Evolutionary conservation across 2,113 vertebrate genomes (phyloP).

Genomic region (Cacatua alba): DNA sequence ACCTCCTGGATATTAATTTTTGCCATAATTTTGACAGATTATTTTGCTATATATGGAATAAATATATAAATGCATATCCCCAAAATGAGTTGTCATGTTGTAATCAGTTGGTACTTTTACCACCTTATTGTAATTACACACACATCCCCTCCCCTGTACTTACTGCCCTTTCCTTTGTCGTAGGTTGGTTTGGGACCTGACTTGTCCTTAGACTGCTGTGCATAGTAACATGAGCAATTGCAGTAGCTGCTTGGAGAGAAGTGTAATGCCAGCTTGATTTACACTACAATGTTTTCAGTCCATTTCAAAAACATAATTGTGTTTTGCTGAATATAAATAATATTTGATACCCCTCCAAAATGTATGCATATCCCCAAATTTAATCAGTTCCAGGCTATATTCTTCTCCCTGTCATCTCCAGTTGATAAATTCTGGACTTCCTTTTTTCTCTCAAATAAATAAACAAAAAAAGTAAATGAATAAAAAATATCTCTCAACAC

Average conservation of each 20-base stretch:
- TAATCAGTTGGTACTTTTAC: not conserved
- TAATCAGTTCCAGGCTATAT: not conserved
- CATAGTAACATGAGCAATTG: not conserved
- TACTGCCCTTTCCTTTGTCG: not conserved
- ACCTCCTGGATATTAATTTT: not conserved
- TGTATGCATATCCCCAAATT: not conserved
- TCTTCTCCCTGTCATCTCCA: conserved; percentile 3
- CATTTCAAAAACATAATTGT: not conserved
- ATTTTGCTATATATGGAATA: not conserved
- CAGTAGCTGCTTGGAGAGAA: not conserved
- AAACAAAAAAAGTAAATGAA: conserved; percentile 1
- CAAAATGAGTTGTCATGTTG: accelerated
- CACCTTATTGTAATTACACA: not conserved
- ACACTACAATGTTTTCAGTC: not conserved
- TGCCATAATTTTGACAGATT: not conserved
- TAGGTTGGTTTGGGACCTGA: not conserved
- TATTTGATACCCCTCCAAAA: not conserved
- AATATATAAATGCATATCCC: not conserved
- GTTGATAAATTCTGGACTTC: not conserved
- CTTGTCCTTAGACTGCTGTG: not conserved
- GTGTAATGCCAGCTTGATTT: not conserved
- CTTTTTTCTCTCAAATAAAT: not conserved
- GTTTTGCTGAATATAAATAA: conserved; percentile 11
- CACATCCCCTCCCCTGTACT: accelerated
- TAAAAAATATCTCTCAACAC: not conserved